Conservation (phyloP, 1,140 invertebrate species). For the Cataglyphis hispanica region DNA sequence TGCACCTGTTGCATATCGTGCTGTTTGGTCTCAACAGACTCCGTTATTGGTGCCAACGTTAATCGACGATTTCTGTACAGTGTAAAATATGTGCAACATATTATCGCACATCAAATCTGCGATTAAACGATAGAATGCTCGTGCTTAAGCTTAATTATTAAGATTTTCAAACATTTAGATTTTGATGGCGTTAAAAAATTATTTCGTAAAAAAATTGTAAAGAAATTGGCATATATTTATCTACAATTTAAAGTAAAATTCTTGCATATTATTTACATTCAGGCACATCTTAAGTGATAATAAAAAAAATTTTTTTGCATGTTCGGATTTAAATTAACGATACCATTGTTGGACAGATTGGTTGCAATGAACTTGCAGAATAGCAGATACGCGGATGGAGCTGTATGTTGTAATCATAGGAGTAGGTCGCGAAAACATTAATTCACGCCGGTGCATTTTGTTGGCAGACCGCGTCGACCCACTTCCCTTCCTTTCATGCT, state of each 20-base stretch:
- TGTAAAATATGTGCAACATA: conserved; percentile 16
- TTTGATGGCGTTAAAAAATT: neutral
- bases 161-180: neutral
- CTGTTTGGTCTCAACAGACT: conserved; percentile 45
- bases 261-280: neutral
- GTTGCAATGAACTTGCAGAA: conserved; percentile 20
- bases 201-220: neutral
- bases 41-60: conserved; percentile 46
- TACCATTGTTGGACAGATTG: conserved; percentile 39
- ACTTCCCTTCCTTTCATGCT: conserved; percentile 50
- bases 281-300: neutral
- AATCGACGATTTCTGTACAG: conserved; percentile 33
- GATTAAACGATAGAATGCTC: neutral
- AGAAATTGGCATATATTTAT: neutral
- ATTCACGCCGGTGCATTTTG: conserved; percentile 28
- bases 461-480: conserved; percentile 43
- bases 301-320: neutral
- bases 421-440: conserved; percentile 60
- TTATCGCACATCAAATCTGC: neutral
- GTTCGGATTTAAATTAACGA: neutral
- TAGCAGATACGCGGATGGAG: neutral
- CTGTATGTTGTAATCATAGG: conserved; percentile 39
- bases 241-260: neutral
- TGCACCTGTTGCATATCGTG: conserved; percentile 68
- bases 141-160: conserved; percentile 8